Evolutionary conservation across 2,888 invertebrate species (phyloP), one percentile per base, ranked within the genome.

Genomic region (Rhorus exstirpatorius): DNA sequence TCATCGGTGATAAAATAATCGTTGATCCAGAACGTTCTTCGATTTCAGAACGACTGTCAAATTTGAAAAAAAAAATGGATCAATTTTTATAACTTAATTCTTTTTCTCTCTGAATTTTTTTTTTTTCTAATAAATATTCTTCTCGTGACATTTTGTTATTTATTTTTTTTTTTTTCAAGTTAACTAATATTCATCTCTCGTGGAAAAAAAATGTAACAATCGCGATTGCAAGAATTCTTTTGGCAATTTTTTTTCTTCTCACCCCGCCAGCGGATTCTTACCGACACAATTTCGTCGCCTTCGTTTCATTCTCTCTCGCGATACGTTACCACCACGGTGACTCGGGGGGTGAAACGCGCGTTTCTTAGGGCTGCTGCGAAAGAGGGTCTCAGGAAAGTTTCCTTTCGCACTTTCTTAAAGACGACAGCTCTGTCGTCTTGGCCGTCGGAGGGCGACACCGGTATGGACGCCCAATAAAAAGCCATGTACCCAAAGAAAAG

Each of bases 371-470:
- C 84, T 84, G 70, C 38, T 51, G 60, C 68, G 83, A 89, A 90
- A 89, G 89, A 88, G 88, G 87, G 88, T 88, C 60, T 89, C 86
- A 86, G 88, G 88, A 91, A 91, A 92, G 85, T 86, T 63, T 71
- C 60, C 76, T 86, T 86, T 87, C 84, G 83, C 81, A 89, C 86
- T 89, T 92, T 92, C 92, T 92, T 93, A 92, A 92, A 92, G 90
- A 89, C 83, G 79, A 83, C 60, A 41, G 90, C 90, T 90, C 91
- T 90, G 74, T 85, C 67, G 79, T 84, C 86, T 90, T 88, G 60
- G 81, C 89, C 92, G 91, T 86, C 87, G 83, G 93, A 93, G 92
- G 93, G 92, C 92, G 90, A 87, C 92, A 92, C 92, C 74, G 68
- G 91, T 91, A 85, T 80, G 75, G 38, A 51, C 60, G 61, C 17